Evolutionary conservation across 92 coral and sea anemone genomes (phyloP).

Genomic region (Epizoanthus illoricatus): DNA sequence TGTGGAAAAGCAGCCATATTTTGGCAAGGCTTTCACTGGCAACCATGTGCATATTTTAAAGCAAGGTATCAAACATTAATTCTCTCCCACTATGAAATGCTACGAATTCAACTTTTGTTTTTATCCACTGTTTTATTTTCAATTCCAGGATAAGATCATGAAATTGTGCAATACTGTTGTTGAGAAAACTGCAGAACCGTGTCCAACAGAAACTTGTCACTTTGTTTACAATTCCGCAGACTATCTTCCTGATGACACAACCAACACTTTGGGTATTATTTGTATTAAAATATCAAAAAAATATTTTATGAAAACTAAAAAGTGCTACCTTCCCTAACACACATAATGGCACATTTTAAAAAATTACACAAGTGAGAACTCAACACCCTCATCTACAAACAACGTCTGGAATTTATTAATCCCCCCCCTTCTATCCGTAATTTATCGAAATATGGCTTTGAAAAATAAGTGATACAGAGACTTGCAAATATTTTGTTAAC

Average conservation of each 20-base stretch:
- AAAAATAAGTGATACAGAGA: no score
- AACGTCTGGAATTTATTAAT: no score
- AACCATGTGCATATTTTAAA: slow-evolving; percentile 42
- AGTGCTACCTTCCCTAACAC: no score
- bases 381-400: no score
- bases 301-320: no score
- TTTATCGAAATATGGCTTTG: no score
- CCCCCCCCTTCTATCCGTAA: no score
- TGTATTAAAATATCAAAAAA: no score
- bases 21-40: slow-evolving; percentile 36
- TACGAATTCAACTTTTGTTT: not conserved
- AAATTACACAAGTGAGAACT: no score
- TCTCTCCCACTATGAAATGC: not conserved
- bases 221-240: slow-evolving; percentile 39
- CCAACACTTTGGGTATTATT: slow-evolving; percentile 23
- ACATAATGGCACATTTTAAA: no score
- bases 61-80: slow-evolving; percentile 23
- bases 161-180: slow-evolving; percentile 34
- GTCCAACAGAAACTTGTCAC: slow-evolving; percentile 49
- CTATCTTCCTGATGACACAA: slow-evolving; percentile 28
- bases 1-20: slow-evolving; percentile 44
- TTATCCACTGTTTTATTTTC: not conserved
- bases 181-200: slow-evolving; percentile 30
- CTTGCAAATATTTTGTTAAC: no score
- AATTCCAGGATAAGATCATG: slow-evolving; percentile 26